Evolutionary conservation across 2,113 vertebrate genomes (phyloP).

Genomic region (Bambusicola thoracicus): DNA sequence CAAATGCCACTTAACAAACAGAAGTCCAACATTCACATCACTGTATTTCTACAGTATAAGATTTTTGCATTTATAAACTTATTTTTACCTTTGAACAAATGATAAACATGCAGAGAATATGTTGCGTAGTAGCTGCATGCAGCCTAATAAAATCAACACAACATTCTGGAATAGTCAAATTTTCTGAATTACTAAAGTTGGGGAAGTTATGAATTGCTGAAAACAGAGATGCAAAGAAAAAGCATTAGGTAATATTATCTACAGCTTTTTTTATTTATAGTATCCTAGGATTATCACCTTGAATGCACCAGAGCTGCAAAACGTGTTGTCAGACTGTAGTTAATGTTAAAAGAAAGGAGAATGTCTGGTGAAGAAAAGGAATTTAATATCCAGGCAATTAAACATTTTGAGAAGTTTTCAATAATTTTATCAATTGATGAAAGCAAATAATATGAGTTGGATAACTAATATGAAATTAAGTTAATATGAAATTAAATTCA

Average conservation of each 20-base stretch:
- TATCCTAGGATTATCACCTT: neutral
- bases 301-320: neutral
- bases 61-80: neutral
- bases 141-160: neutral
- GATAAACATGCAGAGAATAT: neutral
- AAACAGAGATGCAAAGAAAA: neutral
- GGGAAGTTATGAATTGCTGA: neutral
- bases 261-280: neutral
- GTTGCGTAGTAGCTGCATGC: neutral
- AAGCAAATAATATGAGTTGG: neutral
- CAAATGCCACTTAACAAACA: neutral
- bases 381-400: neutral
- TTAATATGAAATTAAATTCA: slow-evolving; percentile 18
- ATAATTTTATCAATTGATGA: neutral
- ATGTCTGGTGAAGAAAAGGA: neutral
- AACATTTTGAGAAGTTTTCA: neutral
- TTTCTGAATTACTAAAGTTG: neutral
- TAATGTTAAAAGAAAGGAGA: neutral
- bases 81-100: neutral
- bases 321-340: neutral
- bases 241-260: fast-evolving
- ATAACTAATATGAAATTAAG: neutral
- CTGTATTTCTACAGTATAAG: neutral
- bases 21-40: neutral
- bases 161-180: neutral